Base-by-base conservation (phyloP, 2,888 invertebrate genomes). In the Nymphalis urticae region DNA sequence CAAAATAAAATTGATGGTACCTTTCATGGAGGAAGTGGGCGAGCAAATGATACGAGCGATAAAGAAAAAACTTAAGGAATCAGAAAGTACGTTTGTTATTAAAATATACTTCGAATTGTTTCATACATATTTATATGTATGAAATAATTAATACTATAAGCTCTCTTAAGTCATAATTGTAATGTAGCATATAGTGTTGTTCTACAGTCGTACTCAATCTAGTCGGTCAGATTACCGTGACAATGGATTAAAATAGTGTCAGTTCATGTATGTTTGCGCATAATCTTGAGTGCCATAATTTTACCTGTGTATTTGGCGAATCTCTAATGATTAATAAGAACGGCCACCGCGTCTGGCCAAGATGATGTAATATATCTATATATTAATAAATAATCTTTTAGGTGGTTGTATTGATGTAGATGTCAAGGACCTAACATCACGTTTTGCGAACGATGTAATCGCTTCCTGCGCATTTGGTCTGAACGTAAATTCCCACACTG, bases 371-470 rank as follows among this genome's bases (percentile, higher is more conserved):
- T 21, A 21, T 21, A 21, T 21, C 21, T 21, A 21, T 21, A 21
- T 21, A 21, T 21, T 21, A 21, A 21, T 21, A 6, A 6, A 32
- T 6, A 6, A 32, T 6, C 5, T 63, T 56, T 5, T 42, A 85
- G 85, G 53, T 32, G 75, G 72, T 2, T 75, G 69, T 64, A 68
- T 85, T 5, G 84, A 85, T 48, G 51, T 90, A 0, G 92, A 93
- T 62, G 75, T 86, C 68, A 92, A 89, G 72, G 92, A 93, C 66
- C 71, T 86, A 2, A 86, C 87, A 3, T 85, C 89, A 1, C 81
- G 93, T 36, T 93, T 85, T 67, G 82, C 93, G 0, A 93, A 90
- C 71, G 93, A 94, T 73, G 92, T 93, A 1, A 93, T 94, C 53
- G 94, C 93, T 0, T 85, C 90, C 1, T 85, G 89, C 32, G 93